Base-by-base conservation (phyloP, 2,797 vertebrate genomes). In the Chloroceryle amazona region DNA sequence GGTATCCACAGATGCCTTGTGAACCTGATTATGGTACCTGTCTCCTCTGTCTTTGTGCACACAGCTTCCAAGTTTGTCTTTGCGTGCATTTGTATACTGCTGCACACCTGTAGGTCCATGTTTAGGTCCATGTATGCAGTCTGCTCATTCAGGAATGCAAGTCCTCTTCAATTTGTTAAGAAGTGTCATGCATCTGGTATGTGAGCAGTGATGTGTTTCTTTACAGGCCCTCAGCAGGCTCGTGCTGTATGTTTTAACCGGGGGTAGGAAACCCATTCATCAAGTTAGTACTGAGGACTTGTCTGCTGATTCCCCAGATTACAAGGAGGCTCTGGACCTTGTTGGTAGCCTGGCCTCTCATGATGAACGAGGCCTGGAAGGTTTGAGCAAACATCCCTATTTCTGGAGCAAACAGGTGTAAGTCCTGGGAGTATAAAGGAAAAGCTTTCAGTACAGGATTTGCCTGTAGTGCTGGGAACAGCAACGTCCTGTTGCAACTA, bases 391-490 rank as follows among this genome's bases (percentile, higher is more conserved):
- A 42, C 98, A 98, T 44, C 98, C 98, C 57, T 98, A 97, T 93
- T 98, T 98, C 80, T 98, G 96, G 97, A 96, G 65, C 68, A 97
- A 94, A 65, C 46, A 97, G 63, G 84, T 0, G 98, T 98, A 97
- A 97, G 96, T 93, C 25, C 52, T 58, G 61, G 54, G 60, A 67
- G 42, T 26, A 16, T 33, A 46, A 28, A 90, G 63, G 33, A 31
- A 19, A 73, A 47, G 16, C 28, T 71, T 68, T 61, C 1, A 1
- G 16, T 21, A 2, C 3, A 3, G 76, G 57, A 61, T 80, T 70
- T 81, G 46, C 25, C 35, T 73, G 63, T 17, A 23, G 13, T 21
- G 9, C 72, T 89, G 55, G 44, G 42, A 90, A 35, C 26, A 63
- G n/a, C 1, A 1, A 57, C 22, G 13, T 52, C 33, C 44, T 37